Percentiles rank a stretch among this genome's conserved stretches.
These are phyloP conservation scores for Nasonovia ribisnigri DNA, from an alignment of 2,888 invertebrate genomes.

Conservation along the genomic window DNA sequence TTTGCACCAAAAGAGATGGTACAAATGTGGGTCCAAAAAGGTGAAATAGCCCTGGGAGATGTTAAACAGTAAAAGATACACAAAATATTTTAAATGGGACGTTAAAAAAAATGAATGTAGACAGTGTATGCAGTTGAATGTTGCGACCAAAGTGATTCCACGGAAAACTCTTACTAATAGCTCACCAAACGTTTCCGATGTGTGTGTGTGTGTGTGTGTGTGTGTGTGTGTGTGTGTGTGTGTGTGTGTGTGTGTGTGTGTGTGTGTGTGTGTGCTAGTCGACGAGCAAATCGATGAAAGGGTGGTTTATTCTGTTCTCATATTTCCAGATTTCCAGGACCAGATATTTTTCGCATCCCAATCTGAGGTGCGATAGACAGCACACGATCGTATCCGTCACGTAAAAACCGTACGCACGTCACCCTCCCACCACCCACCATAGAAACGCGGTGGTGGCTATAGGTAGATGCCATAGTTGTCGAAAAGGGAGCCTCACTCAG, in stretches of 20 bases:
- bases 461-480: background rate
- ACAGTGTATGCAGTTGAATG: background rate
- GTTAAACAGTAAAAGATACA: background rate
- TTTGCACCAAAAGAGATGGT: background rate
- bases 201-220: background rate
- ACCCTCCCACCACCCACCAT: background rate
- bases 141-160: background rate
- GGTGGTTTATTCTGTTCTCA: conserved; percentile 18
- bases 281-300: background rate
- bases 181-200: background rate
- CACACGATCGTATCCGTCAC: background rate
- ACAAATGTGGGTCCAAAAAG: background rate
- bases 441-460: background rate
- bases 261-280: too few relatives aligned
- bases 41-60: background rate
- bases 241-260: background rate
- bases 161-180: background rate
- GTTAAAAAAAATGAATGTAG: background rate
- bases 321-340: background rate
- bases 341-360: background rate
- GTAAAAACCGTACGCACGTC: background rate
- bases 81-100: background rate
- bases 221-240: background rate
- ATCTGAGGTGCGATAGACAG: background rate
- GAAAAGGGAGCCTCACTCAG: background rate